Percentiles rank a stretch among this genome's conserved stretches.
phyloP scores from a whole-genome alignment of 2,888 invertebrate species.

The Mimumesa dahlbomi region DNA sequence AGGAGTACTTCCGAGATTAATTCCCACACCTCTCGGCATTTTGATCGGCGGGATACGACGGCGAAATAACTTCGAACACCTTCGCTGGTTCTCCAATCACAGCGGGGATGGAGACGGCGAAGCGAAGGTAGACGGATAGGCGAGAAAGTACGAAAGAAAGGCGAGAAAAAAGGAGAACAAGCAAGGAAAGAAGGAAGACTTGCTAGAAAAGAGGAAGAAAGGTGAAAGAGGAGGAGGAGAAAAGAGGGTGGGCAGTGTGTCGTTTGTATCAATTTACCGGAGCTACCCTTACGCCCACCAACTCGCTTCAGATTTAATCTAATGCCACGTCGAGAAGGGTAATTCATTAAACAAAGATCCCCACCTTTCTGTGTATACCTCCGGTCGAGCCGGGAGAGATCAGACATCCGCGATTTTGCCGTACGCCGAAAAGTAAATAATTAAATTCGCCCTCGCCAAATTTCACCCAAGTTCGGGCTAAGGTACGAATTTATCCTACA shows the following conservation, averaged over 20 bases:
- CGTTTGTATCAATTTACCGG: slow-evolving; percentile 75
- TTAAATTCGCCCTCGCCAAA: slow-evolving; percentile 66
- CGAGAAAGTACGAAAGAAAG: slow-evolving; percentile 1
- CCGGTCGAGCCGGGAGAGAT: slow-evolving; percentile 13
- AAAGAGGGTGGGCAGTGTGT: slow-evolving; percentile 64
- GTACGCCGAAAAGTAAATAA: slow-evolving; percentile 68
- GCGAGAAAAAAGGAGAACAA: not conserved
- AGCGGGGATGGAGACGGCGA: slow-evolving; percentile 4
- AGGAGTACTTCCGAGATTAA: slow-evolving; percentile 63
- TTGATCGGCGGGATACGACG: slow-evolving; percentile 63
- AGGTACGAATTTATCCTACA: slow-evolving; percentile 21
- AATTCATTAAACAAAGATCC: slow-evolving; percentile 70
- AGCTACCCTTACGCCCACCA: slow-evolving; percentile 60
- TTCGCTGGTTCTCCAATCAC: slow-evolving; percentile 52
- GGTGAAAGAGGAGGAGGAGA: slow-evolving; percentile 9
- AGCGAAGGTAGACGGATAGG: not conserved
- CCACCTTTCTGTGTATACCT: slow-evolving; percentile 43
- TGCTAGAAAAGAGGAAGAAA: not conserved
- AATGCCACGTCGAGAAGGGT: slow-evolving; percentile 68
- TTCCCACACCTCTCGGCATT: slow-evolving; percentile 57
- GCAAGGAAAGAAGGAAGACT: not conserved
- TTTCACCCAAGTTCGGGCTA: slow-evolving; percentile 36
- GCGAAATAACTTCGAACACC: slow-evolving; percentile 67
- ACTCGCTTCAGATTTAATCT: slow-evolving; percentile 72
- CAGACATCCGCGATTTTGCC: slow-evolving; percentile 35